Evolutionary conservation across 2,797 vertebrate species (phyloP).

Genomic region (Ficedula albicollis): DNA sequence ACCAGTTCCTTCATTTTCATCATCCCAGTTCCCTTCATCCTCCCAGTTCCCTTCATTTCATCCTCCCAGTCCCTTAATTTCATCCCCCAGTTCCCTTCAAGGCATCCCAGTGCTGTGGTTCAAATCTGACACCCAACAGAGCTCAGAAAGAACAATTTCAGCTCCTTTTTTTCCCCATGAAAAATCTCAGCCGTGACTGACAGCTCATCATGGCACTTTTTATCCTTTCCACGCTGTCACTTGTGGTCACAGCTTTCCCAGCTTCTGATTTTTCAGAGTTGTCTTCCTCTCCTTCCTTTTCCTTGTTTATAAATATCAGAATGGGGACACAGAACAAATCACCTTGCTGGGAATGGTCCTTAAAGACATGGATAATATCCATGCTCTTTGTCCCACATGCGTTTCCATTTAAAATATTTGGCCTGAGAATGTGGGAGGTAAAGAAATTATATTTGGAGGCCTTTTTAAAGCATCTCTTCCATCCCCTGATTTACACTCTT

Average conservation of each 20-base stretch:
- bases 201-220: background rate
- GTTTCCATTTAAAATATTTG: slow-evolving; percentile 38
- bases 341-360: background rate
- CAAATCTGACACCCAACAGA: background rate
- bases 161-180: background rate
- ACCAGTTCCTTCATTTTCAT: background rate
- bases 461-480: slow-evolving; percentile 9
- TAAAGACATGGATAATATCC: background rate
- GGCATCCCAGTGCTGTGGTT: background rate
- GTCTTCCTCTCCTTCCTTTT: background rate
- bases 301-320: background rate
- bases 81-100: background rate
- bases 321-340: background rate
- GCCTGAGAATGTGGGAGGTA: background rate
- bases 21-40: too few relatives aligned
- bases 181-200: background rate
- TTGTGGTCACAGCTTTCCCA: background rate
- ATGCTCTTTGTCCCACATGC: background rate
- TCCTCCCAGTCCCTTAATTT: background rate
- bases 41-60: too few relatives aligned
- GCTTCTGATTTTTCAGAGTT: background rate
- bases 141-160: background rate
- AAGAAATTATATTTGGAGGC: background rate
- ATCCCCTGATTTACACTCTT: slow-evolving; percentile 36
- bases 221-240: background rate